Conservation (phyloP, 2,888 invertebrate genomes). For the Alentia gelatinosa region DNA sequence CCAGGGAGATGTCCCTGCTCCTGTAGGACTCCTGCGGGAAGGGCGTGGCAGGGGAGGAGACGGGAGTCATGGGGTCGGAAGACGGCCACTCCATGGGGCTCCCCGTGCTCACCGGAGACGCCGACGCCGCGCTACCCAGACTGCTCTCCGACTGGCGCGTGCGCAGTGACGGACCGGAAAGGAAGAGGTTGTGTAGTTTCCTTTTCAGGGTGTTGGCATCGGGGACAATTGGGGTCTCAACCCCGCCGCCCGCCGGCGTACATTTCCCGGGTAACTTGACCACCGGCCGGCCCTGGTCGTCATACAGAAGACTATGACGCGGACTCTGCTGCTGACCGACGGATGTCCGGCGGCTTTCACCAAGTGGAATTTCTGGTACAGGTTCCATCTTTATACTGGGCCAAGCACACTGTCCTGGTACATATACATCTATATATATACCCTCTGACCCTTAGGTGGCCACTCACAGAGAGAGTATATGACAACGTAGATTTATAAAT, state of each 20-base stretch:
- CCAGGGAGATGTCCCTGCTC: constrained; percentile 34
- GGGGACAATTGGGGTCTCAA: background rate
- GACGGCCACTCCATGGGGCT: constrained; percentile 35
- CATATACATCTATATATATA: too few species aligned
- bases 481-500: background rate
- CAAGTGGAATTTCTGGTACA: background rate
- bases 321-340: background rate
- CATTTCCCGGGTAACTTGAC: background rate
- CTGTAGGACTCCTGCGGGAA: background rate
- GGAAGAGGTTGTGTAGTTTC: constrained; percentile 50
- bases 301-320: background rate
- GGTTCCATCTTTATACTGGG: background rate
- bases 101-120: constrained; percentile 26
- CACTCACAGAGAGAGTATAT: background rate
- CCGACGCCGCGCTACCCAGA: constrained; percentile 18
- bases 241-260: background rate
- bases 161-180: constrained; percentile 8
- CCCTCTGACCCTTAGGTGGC: background rate
- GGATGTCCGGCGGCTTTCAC: background rate
- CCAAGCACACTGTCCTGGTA: background rate
- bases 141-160: background rate
- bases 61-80: background rate
- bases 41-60: background rate
- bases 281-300: constrained; percentile 3
- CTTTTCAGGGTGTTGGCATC: constrained; percentile 24